Conservation (phyloP, 2,888 invertebrate species). For the Ochropleura plecta region DNA sequence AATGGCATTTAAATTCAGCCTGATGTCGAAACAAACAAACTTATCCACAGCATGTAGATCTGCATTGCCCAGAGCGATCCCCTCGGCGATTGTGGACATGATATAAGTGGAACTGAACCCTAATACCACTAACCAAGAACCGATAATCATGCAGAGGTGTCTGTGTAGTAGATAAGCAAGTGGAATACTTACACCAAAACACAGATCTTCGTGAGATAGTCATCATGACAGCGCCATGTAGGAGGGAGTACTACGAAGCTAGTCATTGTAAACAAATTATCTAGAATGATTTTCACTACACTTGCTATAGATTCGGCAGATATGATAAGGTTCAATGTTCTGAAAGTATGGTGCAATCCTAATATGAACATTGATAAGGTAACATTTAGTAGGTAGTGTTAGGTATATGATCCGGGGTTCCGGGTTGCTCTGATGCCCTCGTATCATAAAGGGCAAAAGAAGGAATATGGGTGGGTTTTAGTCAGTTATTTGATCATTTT, state of each 20-base stretch:
- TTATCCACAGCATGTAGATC: not conserved
- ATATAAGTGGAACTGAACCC: not conserved
- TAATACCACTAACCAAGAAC: not conserved
- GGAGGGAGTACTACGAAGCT: not conserved
- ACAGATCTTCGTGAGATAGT: not conserved
- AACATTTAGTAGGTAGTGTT: not conserved
- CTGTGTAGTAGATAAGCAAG: not conserved
- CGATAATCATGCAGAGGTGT: not conserved
- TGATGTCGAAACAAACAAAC: not conserved
- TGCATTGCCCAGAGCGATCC: not conserved
- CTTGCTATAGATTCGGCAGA: not conserved
- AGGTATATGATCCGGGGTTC: too few relatives aligned
- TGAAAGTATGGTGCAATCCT: constrained; percentile 6
- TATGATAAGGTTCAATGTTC: constrained; percentile 8
- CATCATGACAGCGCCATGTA: constrained; percentile 11
- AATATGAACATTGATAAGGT: not conserved
- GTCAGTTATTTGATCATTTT: too few relatives aligned
- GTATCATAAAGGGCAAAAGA: too few relatives aligned
- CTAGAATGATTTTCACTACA: not conserved
- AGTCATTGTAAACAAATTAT: constrained; percentile 12
- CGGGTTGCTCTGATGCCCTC: too few relatives aligned
- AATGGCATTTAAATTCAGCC: too few relatives aligned
- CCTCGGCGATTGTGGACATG: not conserved
- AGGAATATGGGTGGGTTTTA: too few relatives aligned
- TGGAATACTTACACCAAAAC: not conserved